phyloP scores from a whole-genome alignment of 2,888 invertebrate genomes.

The Boloria euphrosyne region DNA sequence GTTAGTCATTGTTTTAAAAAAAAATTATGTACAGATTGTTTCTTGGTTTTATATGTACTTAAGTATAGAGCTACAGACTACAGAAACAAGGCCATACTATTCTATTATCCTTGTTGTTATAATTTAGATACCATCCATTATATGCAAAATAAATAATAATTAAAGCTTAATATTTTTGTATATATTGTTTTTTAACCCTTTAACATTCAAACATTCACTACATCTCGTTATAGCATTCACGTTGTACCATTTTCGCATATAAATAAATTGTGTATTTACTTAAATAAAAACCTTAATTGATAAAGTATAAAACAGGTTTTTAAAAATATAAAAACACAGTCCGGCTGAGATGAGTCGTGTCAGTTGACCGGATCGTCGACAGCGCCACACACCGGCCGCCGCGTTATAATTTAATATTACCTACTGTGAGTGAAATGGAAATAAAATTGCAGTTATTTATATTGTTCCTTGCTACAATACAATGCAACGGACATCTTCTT shows the following conservation, averaged over 20 bases:
- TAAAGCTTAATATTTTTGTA: too few species aligned
- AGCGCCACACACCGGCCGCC: slow-evolving; percentile 38
- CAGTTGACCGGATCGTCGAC: slow-evolving; percentile 48
- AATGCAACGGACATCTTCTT: slow-evolving; percentile 34
- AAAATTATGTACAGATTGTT: too few species aligned
- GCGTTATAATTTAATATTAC: slow-evolving; percentile 10
- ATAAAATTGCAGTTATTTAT: slow-evolving; percentile 37
- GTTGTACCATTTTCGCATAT: not conserved
- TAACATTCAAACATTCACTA: too few species aligned
- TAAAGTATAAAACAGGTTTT: slow-evolving; percentile 39
- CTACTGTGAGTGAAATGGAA: slow-evolving; percentile 26
- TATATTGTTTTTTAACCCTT: too few species aligned
- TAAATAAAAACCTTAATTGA: slow-evolving; percentile 7
- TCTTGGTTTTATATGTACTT: too few species aligned
- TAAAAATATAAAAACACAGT: slow-evolving; percentile 37
- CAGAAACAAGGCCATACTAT: too few species aligned
- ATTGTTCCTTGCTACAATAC: slow-evolving; percentile 32
- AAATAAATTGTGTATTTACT: slow-evolving; percentile 6
- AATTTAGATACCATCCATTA: too few species aligned
- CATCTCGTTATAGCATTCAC: too few species aligned
- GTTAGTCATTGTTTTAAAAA: too few species aligned
- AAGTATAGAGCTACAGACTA: too few species aligned
- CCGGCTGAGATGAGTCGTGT: slow-evolving; percentile 48
- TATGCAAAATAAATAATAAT: too few species aligned
- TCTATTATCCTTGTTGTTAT: too few species aligned